A percentile compares a stretch with the other conserved stretches of the same genome.
Evolutionary conservation across 2,113 vertebrate genomes (phyloP).

Genomic region (Hippocampus abdominalis): DNA sequence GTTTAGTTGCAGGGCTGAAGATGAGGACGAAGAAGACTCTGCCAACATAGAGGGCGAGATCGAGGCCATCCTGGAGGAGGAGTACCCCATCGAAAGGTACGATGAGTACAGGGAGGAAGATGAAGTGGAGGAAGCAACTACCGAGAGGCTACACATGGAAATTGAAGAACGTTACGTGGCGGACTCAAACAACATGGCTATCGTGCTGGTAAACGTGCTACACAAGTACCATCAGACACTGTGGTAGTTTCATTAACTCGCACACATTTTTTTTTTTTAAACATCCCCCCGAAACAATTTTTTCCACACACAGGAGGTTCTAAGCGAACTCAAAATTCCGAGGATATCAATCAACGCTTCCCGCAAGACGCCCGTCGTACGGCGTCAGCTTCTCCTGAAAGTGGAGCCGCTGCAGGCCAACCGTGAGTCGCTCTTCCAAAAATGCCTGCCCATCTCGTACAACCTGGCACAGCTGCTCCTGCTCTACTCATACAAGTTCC

Average conservation of each 20-base stretch:
- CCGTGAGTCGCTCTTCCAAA: slow-evolving; percentile 86
- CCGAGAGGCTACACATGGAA: slow-evolving; percentile 76
- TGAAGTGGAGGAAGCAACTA: slow-evolving; percentile 73
- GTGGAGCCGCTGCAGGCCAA: slow-evolving; percentile 78
- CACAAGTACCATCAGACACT: not conserved
- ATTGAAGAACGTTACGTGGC: slow-evolving; percentile 77
- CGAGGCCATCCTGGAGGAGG: slow-evolving; percentile 77
- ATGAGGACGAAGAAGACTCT: slow-evolving; percentile 57
- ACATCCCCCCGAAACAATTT: too few species aligned
- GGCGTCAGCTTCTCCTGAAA: slow-evolving; percentile 69
- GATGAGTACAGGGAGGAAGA: slow-evolving; percentile 68
- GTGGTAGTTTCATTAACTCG: not conserved
- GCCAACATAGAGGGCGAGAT: slow-evolving; percentile 71
- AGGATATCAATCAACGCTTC: slow-evolving; percentile 66
- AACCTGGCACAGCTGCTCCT: slow-evolving; percentile 80
- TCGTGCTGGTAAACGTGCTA: slow-evolving; percentile 66
- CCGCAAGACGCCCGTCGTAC: slow-evolving; percentile 68
- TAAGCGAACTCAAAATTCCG: slow-evolving; percentile 77
- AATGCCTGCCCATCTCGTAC: slow-evolving; percentile 76
- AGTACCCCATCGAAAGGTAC: slow-evolving; percentile 79
- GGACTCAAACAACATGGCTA: slow-evolving; percentile 68
- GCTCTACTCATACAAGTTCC: slow-evolving; percentile 76
- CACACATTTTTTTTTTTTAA: too few species aligned
- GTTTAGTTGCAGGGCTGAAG: slow-evolving; percentile 27
- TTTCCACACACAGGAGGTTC: slow-evolving; percentile 73